A percentile compares a stretch with the other conserved stretches of the same genome.
These are phyloP conservation scores for Microctenopoma lineatum DNA, from an alignment of 2,797 vertebrate genomes.

Conservation along the genomic window DNA sequence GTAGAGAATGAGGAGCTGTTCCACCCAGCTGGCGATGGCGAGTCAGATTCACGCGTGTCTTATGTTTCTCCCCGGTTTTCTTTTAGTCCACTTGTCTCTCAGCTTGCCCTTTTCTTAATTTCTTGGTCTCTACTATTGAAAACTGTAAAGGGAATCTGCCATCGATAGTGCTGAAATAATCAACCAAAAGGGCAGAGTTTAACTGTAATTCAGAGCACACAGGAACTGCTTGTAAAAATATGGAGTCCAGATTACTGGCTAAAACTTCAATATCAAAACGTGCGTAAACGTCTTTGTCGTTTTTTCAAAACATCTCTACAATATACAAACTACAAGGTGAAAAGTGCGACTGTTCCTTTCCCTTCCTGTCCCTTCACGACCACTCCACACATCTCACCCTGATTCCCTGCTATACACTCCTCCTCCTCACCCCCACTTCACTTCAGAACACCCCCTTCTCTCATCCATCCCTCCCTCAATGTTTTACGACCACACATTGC, in stretches of 20 bases:
- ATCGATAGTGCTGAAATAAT: not conserved
- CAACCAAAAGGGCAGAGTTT: not conserved
- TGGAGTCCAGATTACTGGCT: constrained; percentile 11
- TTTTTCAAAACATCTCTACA: not conserved
- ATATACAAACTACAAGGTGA: not conserved
- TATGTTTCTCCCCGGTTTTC: not conserved
- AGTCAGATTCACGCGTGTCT: constrained; percentile 11
- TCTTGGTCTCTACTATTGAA: not conserved
- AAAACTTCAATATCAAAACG: constrained; percentile 34
- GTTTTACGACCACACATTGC: constrained; percentile 55
- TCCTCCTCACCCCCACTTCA: constrained; percentile 67
- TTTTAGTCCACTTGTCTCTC: not conserved
- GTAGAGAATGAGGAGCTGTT: constrained; percentile 32
- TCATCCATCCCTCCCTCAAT: constrained; percentile 5
- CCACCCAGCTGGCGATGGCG: not conserved
- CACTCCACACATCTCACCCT: constrained; percentile 62
- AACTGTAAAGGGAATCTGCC: not conserved
- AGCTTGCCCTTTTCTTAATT: not conserved
- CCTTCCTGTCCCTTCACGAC: constrained; percentile 45
- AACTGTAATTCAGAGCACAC: not conserved
- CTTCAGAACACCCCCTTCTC: constrained; percentile 40
- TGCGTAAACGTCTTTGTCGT: constrained; percentile 64
- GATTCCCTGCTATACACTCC: constrained; percentile 53
- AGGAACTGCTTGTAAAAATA: constrained; percentile 1
- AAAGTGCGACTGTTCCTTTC: constrained; percentile 40